Conservation (phyloP, 1,140 invertebrate species). For the Subanguina moxae region DNA sequence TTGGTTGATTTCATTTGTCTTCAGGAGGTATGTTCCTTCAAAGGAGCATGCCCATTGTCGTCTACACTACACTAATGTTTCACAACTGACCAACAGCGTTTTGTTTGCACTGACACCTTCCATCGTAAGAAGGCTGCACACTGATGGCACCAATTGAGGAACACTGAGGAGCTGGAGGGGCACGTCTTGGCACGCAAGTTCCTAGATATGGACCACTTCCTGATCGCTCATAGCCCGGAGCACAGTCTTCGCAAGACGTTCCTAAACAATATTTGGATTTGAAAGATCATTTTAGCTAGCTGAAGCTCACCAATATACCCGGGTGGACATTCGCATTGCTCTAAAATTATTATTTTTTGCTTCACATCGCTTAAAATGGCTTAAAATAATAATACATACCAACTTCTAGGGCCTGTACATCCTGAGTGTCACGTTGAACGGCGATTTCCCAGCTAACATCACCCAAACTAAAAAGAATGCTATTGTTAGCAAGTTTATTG, state of each 20-base stretch:
- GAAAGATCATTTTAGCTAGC: no score
- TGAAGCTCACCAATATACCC: slow-evolving; percentile 70
- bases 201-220: slow-evolving; percentile 75
- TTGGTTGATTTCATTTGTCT: no score
- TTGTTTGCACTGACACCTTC: slow-evolving; percentile 75
- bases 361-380: background rate
- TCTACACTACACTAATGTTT: no score
- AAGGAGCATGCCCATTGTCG: no score
- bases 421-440: slow-evolving; percentile 54
- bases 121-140: slow-evolving; percentile 58
- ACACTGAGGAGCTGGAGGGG: slow-evolving; percentile 25
- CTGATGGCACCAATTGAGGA: slow-evolving; percentile 45
- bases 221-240: slow-evolving; percentile 77
- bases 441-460: slow-evolving; percentile 58
- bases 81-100: slow-evolving; percentile 61
- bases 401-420: slow-evolving; percentile 71
- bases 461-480: slow-evolving; percentile 48
- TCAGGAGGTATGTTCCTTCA: no score
- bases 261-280: no score
- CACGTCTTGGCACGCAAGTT: slow-evolving; percentile 64
- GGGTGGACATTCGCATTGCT: slow-evolving; percentile 75
- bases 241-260: slow-evolving; percentile 83
- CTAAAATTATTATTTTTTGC: slow-evolving; percentile 2
- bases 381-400: slow-evolving; percentile 53
- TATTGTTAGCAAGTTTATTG: background rate